Conservation (phyloP, 2,797 vertebrate genomes). For the Megalops cyprinoides region DNA sequence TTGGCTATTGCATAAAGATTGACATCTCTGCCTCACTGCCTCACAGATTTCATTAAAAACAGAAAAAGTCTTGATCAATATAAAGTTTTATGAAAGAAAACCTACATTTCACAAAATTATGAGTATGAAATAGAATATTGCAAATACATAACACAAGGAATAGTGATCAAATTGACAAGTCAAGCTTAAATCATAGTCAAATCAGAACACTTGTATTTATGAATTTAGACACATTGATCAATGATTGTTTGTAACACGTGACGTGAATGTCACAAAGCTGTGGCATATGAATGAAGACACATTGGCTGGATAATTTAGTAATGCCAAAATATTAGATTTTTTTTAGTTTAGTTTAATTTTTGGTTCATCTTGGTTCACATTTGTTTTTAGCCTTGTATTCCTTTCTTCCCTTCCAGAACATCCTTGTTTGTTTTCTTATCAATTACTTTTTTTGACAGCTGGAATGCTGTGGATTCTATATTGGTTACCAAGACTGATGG, state of each 20-base stretch:
- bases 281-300: not conserved
- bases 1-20: not conserved
- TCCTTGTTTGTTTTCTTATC: not conserved
- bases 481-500: not conserved
- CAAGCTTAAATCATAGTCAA: not conserved
- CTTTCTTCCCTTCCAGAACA: not conserved
- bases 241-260: not conserved
- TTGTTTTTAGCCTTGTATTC: not conserved
- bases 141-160: not conserved
- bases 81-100: not conserved
- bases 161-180: not conserved
- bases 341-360: not conserved
- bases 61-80: not conserved
- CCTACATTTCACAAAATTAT: not conserved
- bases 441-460: conserved; percentile 11
- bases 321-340: not conserved
- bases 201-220: not conserved
- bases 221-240: not conserved
- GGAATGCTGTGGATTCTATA: conserved; percentile 1
- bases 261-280: not conserved
- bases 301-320: not conserved
- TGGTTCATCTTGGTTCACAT: too few relatives aligned
- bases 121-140: not conserved
- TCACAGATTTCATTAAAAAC: not conserved
- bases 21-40: too few relatives aligned